Percentiles rank a stretch among this genome's conserved stretches.
These are phyloP conservation scores for Phallusia fumigata DNA, from an alignment of 23 tunicate species.

Conservation along the genomic window DNA sequence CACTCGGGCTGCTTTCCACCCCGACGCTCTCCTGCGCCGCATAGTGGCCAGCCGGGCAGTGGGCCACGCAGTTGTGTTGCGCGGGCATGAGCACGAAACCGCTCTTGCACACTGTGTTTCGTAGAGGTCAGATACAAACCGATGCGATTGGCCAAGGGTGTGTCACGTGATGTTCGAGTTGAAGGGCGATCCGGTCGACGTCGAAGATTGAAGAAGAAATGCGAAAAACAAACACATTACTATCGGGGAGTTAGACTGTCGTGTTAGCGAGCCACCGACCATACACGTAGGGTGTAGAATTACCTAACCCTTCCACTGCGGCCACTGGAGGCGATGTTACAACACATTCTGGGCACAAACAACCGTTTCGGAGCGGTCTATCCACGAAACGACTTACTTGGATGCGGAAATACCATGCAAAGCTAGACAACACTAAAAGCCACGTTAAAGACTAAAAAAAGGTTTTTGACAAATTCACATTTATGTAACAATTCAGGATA, in stretches of 20 bases:
- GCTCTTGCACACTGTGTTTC: constrained; percentile 53
- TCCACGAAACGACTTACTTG: too few relatives aligned
- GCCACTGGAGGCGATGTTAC: too few relatives aligned
- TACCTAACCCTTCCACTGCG: too few relatives aligned
- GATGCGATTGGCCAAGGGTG: background rate
- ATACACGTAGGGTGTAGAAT: too few relatives aligned
- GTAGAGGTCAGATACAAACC: background rate
- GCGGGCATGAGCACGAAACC: constrained; percentile 37
- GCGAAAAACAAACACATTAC: constrained; percentile 94
- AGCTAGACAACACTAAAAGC: too few relatives aligned
- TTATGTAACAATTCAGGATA: too few relatives aligned
- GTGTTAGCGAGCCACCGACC: constrained; percentile 77
- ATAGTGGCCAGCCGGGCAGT: constrained; percentile 59
- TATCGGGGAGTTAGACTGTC: constrained; percentile 83
- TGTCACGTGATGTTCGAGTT: background rate
- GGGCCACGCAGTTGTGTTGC: constrained; percentile 18
- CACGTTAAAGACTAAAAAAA: too few relatives aligned
- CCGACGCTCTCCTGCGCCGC: constrained; percentile 32
- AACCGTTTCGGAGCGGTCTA: too few relatives aligned
- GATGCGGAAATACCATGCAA: too few relatives aligned
- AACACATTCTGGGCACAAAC: too few relatives aligned
- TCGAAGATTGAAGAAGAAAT: constrained; percentile 59
- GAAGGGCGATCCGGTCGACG: background rate
- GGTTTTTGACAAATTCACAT: too few relatives aligned
- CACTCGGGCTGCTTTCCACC: constrained; percentile 13